A percentile compares a stretch with the other conserved stretches of the same genome.
phyloP scores from a whole-genome alignment of 2,797 vertebrate genomes.

The Eurystomus glaucurus region DNA sequence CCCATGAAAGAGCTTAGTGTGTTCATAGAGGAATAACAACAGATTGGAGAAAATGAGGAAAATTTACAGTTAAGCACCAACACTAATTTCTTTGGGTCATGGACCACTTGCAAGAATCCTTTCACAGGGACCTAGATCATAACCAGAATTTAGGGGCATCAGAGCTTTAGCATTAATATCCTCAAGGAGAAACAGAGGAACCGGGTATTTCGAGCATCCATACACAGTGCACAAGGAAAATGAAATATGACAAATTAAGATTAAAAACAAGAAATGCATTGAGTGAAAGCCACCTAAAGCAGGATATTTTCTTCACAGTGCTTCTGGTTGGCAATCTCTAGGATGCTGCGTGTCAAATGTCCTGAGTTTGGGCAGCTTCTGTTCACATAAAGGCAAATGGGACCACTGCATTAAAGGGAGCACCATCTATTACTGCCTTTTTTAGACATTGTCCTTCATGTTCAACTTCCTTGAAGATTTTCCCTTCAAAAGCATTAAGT shows the following conservation, averaged over 20 bases:
- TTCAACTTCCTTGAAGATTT: not conserved
- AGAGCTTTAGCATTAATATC: not conserved
- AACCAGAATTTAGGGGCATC: not conserved
- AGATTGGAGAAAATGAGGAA: not conserved
- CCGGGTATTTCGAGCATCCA: accelerated
- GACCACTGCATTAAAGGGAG: not conserved
- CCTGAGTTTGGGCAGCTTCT: not conserved
- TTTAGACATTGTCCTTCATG: not conserved
- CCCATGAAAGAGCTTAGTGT: accelerated
- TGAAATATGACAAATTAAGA: not conserved
- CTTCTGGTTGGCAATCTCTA: not conserved
- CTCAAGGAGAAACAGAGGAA: not conserved
- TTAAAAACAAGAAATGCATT: not conserved
- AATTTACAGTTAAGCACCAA: not conserved
- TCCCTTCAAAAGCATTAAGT: not conserved
- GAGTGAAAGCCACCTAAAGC: not conserved
- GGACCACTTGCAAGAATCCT: not conserved
- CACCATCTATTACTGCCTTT: not conserved
- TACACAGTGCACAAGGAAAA: not conserved
- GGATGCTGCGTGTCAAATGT: not conserved
- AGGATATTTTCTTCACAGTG: not conserved
- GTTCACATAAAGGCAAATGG: not conserved
- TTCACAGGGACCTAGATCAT: not conserved
- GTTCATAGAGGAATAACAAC: not conserved
- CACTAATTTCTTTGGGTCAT: not conserved